These are phyloP conservation scores for Cochlearius cochlearius DNA, from an alignment of 2,113 vertebrate species.

Conservation along the genomic window DNA sequence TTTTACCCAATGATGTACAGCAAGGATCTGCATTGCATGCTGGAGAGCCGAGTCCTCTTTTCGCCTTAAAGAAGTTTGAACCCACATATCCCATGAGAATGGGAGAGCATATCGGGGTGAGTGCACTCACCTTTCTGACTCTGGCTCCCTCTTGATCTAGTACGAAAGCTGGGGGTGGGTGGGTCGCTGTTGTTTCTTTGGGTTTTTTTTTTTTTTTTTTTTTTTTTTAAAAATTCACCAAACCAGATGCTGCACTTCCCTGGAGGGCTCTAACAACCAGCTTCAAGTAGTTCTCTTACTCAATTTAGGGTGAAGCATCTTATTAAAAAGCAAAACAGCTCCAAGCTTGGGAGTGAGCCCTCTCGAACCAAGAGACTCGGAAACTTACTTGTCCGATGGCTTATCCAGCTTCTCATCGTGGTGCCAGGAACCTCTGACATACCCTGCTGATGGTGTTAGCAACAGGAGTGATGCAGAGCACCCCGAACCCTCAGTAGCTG, in stretches of 20 bases:
- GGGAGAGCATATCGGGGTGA: neutral
- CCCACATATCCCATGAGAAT: neutral
- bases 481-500: neutral
- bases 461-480: neutral
- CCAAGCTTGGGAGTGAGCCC: neutral
- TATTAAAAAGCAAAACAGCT: neutral
- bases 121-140: neutral
- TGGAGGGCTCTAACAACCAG: neutral
- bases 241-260: neutral
- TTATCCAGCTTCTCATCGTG: neutral
- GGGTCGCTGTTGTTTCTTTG: neutral
- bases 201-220: too few relatives aligned
- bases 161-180: neutral
- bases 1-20: fast-evolving
- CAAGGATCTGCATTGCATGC: neutral
- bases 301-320: neutral
- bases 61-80: neutral
- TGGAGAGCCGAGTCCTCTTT: neutral
- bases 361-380: neutral
- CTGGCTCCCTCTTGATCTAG: neutral
- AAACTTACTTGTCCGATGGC: neutral
- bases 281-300: neutral
- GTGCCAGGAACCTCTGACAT: neutral
- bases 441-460: neutral
- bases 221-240: too few relatives aligned